These are phyloP conservation scores for Ariolimax columbianus DNA, from an alignment of 2,888 invertebrate genomes.

Conservation along the genomic window DNA sequence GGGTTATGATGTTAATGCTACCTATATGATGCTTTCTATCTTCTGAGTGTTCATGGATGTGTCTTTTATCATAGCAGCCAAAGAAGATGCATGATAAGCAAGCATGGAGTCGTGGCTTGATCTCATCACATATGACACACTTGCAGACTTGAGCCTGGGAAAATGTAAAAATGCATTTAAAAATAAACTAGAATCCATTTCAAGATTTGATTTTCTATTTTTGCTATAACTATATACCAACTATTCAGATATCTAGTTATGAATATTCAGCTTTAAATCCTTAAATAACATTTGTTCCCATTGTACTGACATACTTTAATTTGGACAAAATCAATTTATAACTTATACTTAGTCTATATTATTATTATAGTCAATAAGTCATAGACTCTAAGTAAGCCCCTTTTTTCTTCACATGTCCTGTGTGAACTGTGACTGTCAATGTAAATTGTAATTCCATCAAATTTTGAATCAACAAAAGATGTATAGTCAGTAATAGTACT, in stretches of 20 bases:
- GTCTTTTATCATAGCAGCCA: constrained; percentile 88
- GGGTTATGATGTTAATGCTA: constrained; percentile 75
- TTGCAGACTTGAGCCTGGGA: constrained; percentile 88
- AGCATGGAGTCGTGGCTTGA: constrained; percentile 82
- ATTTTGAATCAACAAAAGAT: too few relatives aligned
- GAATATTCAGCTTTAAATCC: too few relatives aligned
- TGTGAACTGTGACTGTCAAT: too few relatives aligned
- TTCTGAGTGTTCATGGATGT: constrained; percentile 91
- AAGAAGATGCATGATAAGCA: constrained; percentile 92
- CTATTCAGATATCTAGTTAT: not conserved
- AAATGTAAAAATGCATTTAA: not conserved
- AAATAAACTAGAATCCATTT: not conserved
- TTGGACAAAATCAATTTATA: too few relatives aligned
- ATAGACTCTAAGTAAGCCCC: too few relatives aligned
- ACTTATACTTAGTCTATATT: too few relatives aligned
- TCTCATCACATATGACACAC: constrained; percentile 89
- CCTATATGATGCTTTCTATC: constrained; percentile 88
- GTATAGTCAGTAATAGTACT: too few relatives aligned
- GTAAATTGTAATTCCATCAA: too few relatives aligned
- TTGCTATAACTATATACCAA: not conserved
- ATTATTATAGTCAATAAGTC: too few relatives aligned
- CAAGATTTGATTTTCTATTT: not conserved
- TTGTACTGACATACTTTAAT: too few relatives aligned
- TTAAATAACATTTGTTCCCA: too few relatives aligned
- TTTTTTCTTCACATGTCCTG: too few relatives aligned